Conservation (phyloP, 2,888 invertebrate genomes). For the Pollenia angustigena region DNA sequence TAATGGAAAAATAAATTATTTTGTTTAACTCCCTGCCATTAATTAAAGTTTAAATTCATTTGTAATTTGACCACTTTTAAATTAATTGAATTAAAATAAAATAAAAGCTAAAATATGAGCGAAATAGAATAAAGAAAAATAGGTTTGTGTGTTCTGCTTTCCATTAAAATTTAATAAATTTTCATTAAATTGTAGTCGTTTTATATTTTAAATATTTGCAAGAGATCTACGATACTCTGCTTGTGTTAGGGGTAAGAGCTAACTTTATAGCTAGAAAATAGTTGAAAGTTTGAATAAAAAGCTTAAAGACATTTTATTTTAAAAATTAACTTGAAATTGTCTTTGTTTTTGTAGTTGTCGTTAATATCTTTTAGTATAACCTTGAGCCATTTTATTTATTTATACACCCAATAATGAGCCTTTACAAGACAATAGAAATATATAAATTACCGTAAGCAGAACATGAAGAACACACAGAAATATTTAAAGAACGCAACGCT, state of each 20-base stretch:
- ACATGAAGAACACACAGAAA: constrained; percentile 3
- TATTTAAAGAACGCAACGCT: background rate
- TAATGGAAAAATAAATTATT: background rate
- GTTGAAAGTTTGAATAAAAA: background rate
- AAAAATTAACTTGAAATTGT: too few species aligned
- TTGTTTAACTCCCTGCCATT: constrained; percentile 1
- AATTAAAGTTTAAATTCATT: constrained; percentile 13
- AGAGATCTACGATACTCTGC: background rate
- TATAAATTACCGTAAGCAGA: constrained; percentile 31
- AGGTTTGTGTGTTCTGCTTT: background rate
- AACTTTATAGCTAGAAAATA: background rate
- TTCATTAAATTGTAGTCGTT: constrained; percentile 41
- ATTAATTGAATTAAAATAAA: background rate
- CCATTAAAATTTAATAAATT: constrained; percentile 55
- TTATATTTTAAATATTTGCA: constrained; percentile 29
- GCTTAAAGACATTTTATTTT: too few species aligned
- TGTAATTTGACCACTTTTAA: background rate
- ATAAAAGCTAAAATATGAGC: background rate
- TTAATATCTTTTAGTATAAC: background rate
- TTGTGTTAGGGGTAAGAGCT: background rate
- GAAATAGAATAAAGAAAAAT: background rate
- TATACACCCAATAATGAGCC: constrained; percentile 1
- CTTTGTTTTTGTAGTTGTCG: too few species aligned
- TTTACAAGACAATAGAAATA: constrained; percentile 45
- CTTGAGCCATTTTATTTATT: background rate